Evolutionary conservation across 2,888 invertebrate species (phyloP), one percentile per base, ranked within the genome.

Genomic region (Drosophila borealis): DNA sequence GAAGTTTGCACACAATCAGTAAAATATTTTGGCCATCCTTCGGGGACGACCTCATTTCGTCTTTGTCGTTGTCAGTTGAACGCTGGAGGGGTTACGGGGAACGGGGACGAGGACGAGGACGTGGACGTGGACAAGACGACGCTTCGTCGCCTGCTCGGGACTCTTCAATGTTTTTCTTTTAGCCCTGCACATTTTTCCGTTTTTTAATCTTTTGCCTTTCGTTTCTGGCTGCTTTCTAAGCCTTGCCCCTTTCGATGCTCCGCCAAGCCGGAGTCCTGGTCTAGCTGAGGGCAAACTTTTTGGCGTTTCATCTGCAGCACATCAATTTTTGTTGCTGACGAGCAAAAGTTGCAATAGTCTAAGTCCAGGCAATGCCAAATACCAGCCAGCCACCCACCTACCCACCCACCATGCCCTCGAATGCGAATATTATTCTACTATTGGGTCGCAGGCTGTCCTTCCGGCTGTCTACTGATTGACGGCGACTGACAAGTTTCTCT

Each of bases 231-330:
- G 62, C 67, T 66, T 81, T 76, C 70, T 76, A 79, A 74, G 72
- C 72, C 71, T 45, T 55, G 55, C 46, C 56, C 21, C 45, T 25
- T 25, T 29, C 55, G 29, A 1, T 19, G 11, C 45, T 10, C 6
- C 33, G 8, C 14, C 41, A 14, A 14, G 10, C 41, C 36, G 4
- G 3, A 25, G 65, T 45, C 8, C 63, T 61, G 54, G 33, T 73
- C 64, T 74, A 53, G 78, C 75, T 74, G 75, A 88, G 79, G 87
- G 84, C 89, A 74, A 87, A 87, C 88, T 89, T 87, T 89, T 87
- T 89, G 87, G 89, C 89, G 89, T 87, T 87, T 89, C 89, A 87
- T 87, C 87, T 87, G 88, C 89, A 87, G 89, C 87, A 86, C 89
- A 87, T 87, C 87, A 87, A 89, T 89, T 89, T 87, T 89, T 89